These are phyloP conservation scores for Trisateles emortualis DNA, from an alignment of 2,888 invertebrate species.

Conservation along the genomic window DNA sequence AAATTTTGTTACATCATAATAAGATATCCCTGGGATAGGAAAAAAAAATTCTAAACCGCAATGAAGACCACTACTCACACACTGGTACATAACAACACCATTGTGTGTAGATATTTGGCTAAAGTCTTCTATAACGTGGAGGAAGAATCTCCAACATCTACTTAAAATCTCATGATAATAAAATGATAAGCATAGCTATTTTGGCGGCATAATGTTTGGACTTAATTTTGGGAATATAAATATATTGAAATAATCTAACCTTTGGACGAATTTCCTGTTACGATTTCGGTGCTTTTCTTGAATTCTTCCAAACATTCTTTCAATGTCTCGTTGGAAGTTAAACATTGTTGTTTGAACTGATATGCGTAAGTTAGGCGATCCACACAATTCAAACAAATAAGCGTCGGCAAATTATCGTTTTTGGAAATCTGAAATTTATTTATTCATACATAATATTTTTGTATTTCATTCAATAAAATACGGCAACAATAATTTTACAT, in stretches of 20 bases:
- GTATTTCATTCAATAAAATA: constrained; percentile 12
- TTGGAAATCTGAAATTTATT: constrained; percentile 73
- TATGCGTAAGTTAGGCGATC: constrained; percentile 81
- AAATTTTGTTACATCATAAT: no score
- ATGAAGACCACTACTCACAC: no score
- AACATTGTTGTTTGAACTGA: constrained; percentile 83
- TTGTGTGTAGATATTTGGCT: background rate
- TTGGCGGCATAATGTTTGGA: constrained; percentile 27
- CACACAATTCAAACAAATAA: constrained; percentile 82
- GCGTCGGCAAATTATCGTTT: constrained; percentile 79
- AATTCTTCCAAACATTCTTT: constrained; percentile 83
- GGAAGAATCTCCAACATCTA: no score
- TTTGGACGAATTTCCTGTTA: constrained; percentile 61
- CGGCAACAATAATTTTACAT: constrained; percentile 26
- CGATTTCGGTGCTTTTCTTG: constrained; percentile 73
- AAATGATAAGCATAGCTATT: constrained; percentile 8
- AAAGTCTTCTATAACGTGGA: no score
- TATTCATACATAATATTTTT: constrained; percentile 11
- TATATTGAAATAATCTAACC: constrained; percentile 60
- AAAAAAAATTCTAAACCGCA: no score
- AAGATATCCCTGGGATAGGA: no score
- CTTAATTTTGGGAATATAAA: no score
- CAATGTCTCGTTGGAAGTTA: constrained; percentile 80
- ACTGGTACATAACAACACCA: no score
- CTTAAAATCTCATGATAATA: no score